Evolutionary conservation across 2,113 vertebrate species (phyloP).

Genomic region (Cryptotis parvus): DNA sequence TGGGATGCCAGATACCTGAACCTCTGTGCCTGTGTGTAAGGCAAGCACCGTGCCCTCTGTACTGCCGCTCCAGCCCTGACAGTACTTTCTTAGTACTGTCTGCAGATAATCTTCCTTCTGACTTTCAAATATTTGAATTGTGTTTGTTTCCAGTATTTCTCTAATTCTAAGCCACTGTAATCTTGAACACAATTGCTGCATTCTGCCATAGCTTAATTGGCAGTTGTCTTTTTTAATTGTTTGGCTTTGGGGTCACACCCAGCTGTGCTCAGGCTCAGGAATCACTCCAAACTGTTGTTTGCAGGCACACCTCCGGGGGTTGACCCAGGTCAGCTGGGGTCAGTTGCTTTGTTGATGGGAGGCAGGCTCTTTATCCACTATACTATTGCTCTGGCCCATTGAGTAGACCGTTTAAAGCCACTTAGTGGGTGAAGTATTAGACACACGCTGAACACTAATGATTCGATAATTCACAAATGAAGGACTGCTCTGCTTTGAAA

Average conservation of each 20-base stretch:
- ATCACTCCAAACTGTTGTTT: background rate
- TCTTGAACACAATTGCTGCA: slow-evolving; percentile 13
- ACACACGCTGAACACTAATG: background rate
- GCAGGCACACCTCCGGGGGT: background rate
- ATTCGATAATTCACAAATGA: slow-evolving; percentile 50
- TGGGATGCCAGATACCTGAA: no score
- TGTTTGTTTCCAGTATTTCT: slow-evolving; percentile 26
- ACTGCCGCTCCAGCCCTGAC: background rate
- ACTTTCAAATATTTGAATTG: slow-evolving; percentile 16
- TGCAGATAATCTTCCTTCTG: slow-evolving; percentile 38
- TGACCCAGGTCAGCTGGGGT: background rate
- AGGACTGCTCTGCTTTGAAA: slow-evolving; percentile 35
- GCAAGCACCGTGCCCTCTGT: no score
- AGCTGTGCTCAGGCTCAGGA: background rate
- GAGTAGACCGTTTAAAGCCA: slow-evolving; percentile 17
- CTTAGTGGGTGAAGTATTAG: background rate
- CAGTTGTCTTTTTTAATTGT: background rate
- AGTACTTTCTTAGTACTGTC: slow-evolving; percentile 45
- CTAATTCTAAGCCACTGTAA: slow-evolving; percentile 7
- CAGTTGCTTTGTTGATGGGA: background rate
- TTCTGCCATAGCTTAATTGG: background rate
- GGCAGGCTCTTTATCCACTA: no score
- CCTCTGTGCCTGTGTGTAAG: background rate
- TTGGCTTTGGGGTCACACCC: background rate
- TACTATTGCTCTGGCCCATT: background rate